Base-by-base conservation (phyloP, 2,888 invertebrate species). In the Netelia fuscicornis region DNA sequence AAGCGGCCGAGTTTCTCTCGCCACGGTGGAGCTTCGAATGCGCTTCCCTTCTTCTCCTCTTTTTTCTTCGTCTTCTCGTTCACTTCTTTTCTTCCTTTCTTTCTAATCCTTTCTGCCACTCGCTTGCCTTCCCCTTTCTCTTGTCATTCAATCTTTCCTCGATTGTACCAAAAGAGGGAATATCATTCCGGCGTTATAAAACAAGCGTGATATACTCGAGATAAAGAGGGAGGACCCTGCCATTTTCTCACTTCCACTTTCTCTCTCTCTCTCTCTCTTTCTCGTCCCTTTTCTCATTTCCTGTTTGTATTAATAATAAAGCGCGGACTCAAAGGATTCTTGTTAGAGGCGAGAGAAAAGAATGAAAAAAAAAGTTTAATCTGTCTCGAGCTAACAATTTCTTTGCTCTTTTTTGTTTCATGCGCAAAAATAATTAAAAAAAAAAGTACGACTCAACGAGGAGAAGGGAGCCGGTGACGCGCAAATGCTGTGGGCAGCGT, bases 401-500 rank as follows among this genome's bases (percentile, higher is more conserved):
- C 75, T 68, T 67, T 72, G 30, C 48, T 65, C 44, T 68, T 80
- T 86, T 86, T 68, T 86, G 72, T 86, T 89, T 67, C 91, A 71
- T 64, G 75, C 17, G 11, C 68, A 10, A 52, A 52, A 65, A 42
- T 44, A 56, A 71, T 13, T 56, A 70, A 78, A 67, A 67, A 10
- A 71, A 8, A 64, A n/a, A 97, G 97, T 95, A 86, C 96, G 97
- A 10, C 95, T 96, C 64, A 96, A 96, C 85, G 96, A 96, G 1
- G 98, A 98, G 90, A 96, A 96, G 87, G 96, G 96, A 80, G 96
- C 97, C 0, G 96, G 96, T 56, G 96, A 97, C 87, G 97, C 98
- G 0, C 98, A 98, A 94, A 96, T 98, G 42, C 95, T 99, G 88
- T 99, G 99, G 99, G 96, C 98, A 87, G 98, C 99, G 0, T 98